A percentile compares a stretch with the other conserved stretches of the same genome.
Conservation (phyloP, 2,113 vertebrate genomes). For the Caracal caracal region DNA sequence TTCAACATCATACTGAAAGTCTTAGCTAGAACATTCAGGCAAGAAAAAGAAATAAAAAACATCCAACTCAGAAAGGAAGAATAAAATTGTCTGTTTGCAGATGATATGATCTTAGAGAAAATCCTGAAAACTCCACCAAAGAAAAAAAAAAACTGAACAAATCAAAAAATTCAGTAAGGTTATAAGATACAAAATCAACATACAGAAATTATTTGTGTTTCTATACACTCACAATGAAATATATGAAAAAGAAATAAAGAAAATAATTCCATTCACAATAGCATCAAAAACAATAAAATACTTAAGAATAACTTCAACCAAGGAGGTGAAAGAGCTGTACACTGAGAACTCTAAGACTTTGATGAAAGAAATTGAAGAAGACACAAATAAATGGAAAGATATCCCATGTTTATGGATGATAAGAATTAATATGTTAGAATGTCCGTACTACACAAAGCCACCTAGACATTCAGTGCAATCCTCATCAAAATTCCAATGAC, state of each 20-base stretch:
- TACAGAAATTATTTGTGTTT: not conserved
- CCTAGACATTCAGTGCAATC: not conserved
- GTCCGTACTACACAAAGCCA: not conserved
- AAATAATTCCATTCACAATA: not conserved
- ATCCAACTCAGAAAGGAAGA: not conserved
- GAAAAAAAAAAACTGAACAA: not conserved
- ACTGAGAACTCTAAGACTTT: not conserved
- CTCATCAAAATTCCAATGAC: not conserved
- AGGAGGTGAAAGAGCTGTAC: not conserved
- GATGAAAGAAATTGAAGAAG: not conserved
- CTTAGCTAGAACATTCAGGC: constrained; percentile 2
- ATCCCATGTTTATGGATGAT: not conserved
- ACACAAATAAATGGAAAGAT: not conserved
- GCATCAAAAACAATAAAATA: not conserved
- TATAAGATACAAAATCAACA: constrained; percentile 1
- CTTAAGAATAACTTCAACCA: not conserved
- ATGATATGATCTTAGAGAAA: not conserved
- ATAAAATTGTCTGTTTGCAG: not conserved
- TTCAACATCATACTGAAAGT: not conserved
- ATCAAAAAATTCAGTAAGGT: not conserved
- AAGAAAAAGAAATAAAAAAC: not conserved
- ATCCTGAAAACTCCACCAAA: not conserved
- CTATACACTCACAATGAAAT: not conserved
- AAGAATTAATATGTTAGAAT: constrained; percentile 21
- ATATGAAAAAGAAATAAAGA: not conserved